Evolutionary conservation across 2,888 invertebrate species (phyloP).

Genomic region (Graphium colonna): DNA sequence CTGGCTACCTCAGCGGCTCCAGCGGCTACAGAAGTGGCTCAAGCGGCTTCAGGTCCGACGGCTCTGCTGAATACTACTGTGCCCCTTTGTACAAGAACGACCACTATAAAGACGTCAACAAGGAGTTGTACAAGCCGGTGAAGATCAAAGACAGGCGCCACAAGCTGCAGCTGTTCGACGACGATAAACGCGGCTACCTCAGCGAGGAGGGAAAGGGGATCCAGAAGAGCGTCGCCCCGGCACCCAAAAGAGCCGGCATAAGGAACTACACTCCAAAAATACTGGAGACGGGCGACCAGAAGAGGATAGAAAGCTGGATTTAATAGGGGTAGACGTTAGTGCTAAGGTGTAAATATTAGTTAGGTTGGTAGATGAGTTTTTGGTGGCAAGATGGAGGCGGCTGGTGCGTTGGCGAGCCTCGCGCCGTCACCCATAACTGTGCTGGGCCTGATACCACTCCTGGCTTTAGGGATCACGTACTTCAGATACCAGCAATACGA

Average conservation of each 20-base stretch:
- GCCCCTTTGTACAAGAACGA: constrained; percentile 75
- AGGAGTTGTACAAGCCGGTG: constrained; percentile 72
- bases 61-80: constrained; percentile 66
- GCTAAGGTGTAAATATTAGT: constrained; percentile 72
- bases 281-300: constrained; percentile 75
- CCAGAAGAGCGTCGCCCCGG: constrained; percentile 49
- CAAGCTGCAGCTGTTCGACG: constrained; percentile 64
- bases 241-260: constrained; percentile 80
- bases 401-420: constrained; percentile 78
- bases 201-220: constrained; percentile 70
- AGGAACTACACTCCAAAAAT: constrained; percentile 87
- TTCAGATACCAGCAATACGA: constrained; percentile 90
- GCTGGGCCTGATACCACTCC: constrained; percentile 88
- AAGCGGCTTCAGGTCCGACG: constrained; percentile 58
- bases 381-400: constrained; percentile 66
- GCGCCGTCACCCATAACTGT: constrained; percentile 83
- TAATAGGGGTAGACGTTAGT: constrained; percentile 71
- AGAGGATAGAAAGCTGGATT: constrained; percentile 83
- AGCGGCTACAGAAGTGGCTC: constrained; percentile 46
- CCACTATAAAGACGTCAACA: constrained; percentile 70
- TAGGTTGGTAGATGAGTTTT: constrained; percentile 63
- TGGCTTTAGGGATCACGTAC: constrained; percentile 89
- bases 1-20: constrained; percentile 70
- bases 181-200: constrained; percentile 59
- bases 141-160: constrained; percentile 74